Evolutionary conservation across 2,113 vertebrate species (phyloP).

Genomic region (Emydocephalus ijimae): DNA sequence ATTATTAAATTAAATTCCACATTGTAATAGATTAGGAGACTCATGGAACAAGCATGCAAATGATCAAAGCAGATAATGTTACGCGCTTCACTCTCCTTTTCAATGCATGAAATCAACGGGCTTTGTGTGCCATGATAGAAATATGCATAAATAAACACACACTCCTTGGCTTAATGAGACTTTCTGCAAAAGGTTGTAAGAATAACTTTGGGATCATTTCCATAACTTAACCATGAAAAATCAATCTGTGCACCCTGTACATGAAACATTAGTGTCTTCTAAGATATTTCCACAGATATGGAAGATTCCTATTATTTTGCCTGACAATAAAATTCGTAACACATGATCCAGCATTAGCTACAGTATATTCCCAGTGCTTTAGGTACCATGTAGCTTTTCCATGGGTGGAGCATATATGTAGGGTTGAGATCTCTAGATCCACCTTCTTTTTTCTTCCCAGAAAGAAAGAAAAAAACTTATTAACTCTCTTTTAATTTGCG

Average conservation of each 20-base stretch:
- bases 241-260: background rate
- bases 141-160: slow-evolving; percentile 1
- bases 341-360: background rate
- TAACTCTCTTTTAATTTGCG: background rate
- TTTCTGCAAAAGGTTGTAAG: slow-evolving; percentile 1
- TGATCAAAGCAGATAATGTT: background rate
- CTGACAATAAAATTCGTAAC: background rate
- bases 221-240: slow-evolving; percentile 21
- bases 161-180: slow-evolving; percentile 2
- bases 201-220: background rate
- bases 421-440: background rate
- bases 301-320: slow-evolving; percentile 14
- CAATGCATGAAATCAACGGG: background rate
- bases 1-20: background rate
- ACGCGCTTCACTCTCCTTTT: background rate
- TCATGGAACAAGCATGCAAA: background rate
- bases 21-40: background rate
- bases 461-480: background rate
- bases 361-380: slow-evolving; percentile 1
- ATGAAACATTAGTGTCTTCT: slow-evolving; percentile 15
- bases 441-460: background rate
- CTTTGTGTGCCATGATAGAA: background rate
- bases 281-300: background rate
- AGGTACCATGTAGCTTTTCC: background rate
- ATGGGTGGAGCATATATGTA: background rate